phyloP scores from a whole-genome alignment of 2,797 vertebrate genomes.

The Chiroxiphia lanceolata region DNA sequence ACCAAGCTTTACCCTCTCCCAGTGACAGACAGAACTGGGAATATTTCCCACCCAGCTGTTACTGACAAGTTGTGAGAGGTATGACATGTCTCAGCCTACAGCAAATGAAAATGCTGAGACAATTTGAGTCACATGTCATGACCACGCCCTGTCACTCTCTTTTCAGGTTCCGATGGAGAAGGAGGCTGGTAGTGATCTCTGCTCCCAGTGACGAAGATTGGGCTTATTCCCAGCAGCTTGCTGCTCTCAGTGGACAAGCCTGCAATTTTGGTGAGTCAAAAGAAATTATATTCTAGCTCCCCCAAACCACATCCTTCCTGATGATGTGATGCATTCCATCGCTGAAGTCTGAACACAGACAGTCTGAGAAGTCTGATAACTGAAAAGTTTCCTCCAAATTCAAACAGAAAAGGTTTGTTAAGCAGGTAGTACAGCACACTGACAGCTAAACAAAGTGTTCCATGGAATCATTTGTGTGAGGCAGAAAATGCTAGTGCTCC shows the following conservation, averaged over 20 bases:
- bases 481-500: background rate
- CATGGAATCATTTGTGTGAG: background rate
- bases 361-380: background rate
- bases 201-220: constrained; percentile 95
- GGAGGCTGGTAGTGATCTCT: constrained; percentile 94
- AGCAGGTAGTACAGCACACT: background rate
- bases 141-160: background rate
- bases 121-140: background rate
- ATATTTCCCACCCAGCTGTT: background rate
- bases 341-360: background rate
- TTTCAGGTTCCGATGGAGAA: constrained; percentile 95
- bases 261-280: constrained; percentile 94
- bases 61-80: background rate
- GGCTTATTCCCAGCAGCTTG: constrained; percentile 98
- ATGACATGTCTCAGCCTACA: background rate
- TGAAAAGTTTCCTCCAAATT: background rate
- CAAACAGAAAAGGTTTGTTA: background rate
- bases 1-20: background rate
- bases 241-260: constrained; percentile 91
- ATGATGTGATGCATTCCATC: constrained; percentile 27
- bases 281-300: constrained; percentile 30
- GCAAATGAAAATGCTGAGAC: background rate
- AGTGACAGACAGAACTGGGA: background rate
- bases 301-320: constrained; percentile 51
- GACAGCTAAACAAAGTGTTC: background rate